Conservation (phyloP, 2,888 invertebrate species). For the Pheosia tremula region DNA sequence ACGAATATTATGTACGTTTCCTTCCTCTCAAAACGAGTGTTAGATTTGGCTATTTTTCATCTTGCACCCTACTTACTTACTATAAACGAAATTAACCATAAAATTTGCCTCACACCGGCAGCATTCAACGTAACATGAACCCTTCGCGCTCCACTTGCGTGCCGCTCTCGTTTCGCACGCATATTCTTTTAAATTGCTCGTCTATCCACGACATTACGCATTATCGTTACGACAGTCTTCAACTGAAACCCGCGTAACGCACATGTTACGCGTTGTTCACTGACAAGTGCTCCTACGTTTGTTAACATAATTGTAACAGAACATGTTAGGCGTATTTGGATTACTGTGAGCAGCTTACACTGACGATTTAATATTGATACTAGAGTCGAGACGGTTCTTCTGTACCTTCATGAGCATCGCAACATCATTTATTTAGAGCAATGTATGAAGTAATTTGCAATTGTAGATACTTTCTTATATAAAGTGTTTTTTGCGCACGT, state of each 20-base stretch:
- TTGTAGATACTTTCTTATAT: no score
- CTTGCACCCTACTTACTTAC: neutral
- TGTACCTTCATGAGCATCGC: no score
- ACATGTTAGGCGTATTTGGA: no score
- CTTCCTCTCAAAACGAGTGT: no score
- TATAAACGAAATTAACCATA: neutral
- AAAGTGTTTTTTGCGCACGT: neutral
- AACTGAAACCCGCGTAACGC: conserved; percentile 42
- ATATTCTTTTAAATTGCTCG: conserved; percentile 48
- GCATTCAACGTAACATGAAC: conserved; percentile 23
- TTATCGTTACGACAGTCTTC: conserved; percentile 49
- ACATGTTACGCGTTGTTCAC: conserved; percentile 30
- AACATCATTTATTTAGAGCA: no score
- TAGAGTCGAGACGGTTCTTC: no score
- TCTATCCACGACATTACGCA: conserved; percentile 58
- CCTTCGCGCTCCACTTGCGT: conserved; percentile 49
- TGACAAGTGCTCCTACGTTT: conserved; percentile 12
- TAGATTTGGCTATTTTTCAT: neutral
- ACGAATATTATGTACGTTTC: no score
- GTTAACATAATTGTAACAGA: neutral
- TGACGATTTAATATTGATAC: no score
- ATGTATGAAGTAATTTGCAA: no score
- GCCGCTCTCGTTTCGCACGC: conserved; percentile 43
- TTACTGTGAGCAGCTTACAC: no score
- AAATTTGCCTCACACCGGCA: neutral